These are phyloP conservation scores for Temnothorax longispinosus DNA, from an alignment of 1,140 invertebrate species.

Conservation along the genomic window DNA sequence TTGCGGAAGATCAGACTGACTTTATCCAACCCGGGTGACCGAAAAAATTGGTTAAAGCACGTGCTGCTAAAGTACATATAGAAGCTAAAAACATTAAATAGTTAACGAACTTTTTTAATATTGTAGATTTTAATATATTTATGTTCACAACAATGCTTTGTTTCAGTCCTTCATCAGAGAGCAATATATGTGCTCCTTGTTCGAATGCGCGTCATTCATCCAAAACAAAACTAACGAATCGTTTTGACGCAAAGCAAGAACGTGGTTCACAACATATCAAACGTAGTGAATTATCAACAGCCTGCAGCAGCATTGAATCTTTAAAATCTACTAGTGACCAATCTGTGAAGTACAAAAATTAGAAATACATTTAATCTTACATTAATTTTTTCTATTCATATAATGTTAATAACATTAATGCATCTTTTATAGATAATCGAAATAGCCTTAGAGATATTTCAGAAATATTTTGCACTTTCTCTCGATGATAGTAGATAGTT, in stretches of 20 bases:
- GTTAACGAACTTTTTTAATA: not conserved
- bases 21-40: slow-evolving; percentile 66
- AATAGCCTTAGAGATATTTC: not conserved
- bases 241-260: slow-evolving; percentile 62
- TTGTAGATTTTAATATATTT: not conserved
- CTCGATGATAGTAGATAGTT: not conserved
- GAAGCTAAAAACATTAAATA: not conserved
- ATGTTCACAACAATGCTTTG: not conserved
- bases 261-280: slow-evolving; percentile 13
- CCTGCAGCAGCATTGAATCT: slow-evolving; percentile 51
- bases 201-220: slow-evolving; percentile 31
- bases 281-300: slow-evolving; percentile 35
- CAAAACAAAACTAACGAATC: slow-evolving; percentile 42
- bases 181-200: slow-evolving; percentile 46
- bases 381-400: not conserved
- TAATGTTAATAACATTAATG: not conserved
- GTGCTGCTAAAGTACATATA: slow-evolving; percentile 71
- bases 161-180: slow-evolving; percentile 47
- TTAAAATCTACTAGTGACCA: slow-evolving; percentile 67
- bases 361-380: not conserved
- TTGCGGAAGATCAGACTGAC: slow-evolving; percentile 67
- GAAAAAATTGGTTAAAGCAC: slow-evolving; percentile 75
- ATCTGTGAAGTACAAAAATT: slow-evolving; percentile 58
- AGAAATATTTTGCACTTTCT: slow-evolving; percentile 14
- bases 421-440: not conserved